Evolutionary conservation across 1,140 invertebrate species (phyloP), one percentile per base, ranked within the genome.

Genomic region (Drosophila ogumai): DNA sequence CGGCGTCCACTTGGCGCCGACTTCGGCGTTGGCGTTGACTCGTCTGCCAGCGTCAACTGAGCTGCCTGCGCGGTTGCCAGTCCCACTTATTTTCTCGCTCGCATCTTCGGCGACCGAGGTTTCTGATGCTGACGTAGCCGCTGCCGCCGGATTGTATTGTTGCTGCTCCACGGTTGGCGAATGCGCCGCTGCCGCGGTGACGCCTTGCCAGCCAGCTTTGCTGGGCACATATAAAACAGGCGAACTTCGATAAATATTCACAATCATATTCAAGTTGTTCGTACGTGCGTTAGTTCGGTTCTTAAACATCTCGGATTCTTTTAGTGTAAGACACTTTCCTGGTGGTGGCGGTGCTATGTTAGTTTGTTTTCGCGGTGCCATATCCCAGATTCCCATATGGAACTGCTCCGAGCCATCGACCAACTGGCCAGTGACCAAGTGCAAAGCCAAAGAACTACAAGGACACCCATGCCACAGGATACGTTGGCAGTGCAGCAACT

Each of bases 171-270:
- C 50, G 22, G 50, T 19, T 54, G 31, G 54, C 57, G 64, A 49
- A 65, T 58, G 57, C 49, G 43, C 58, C 65, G 66, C 67, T 49
- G 68, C 60, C 80, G 77, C 64, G 58, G 47, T 41, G 52, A 60
- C 38, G 81, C 73, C 46, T 49, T 41, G 57, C 61, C 47, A n/a
- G 71, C 59, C 65, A 19, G 47, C 63, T 54, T 46, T 78, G 78
- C 86, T 79, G 63, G 68, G 81, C 69, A 73, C 85, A 79, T 90
- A 90, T 90, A 90, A 88, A 90, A 90, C 82, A 78, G 86, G 54
- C 67, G 78, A 81, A 60, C 85, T 81, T 85, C 66, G 68, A 73
- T 66, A 90, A 90, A 85, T 88, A 84, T 81, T 84, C 85, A 88
- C 85, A 88, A 88, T 90, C 78, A 90, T 88, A 84, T 88, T 90